Base-by-base conservation (phyloP, 30 jellyfish, hydroid and myxozoan genomes). In the Rhopilema esculentum region DNA sequence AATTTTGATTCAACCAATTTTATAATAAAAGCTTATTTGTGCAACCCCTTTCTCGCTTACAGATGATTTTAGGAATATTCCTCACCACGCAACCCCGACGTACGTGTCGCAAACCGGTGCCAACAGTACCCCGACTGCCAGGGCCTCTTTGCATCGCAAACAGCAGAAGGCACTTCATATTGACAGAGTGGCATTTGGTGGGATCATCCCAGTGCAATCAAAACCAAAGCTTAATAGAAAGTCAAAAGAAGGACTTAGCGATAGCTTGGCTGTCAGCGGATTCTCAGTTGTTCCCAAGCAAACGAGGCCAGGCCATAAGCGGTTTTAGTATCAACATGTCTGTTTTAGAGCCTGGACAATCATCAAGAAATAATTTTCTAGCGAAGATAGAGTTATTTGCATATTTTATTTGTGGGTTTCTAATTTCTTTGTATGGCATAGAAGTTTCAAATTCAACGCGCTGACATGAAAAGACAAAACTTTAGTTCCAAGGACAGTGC, bases 201-300 rank as follows among this genome's bases (percentile, higher is more conserved):
- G 82, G 8, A 66, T 86, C 1, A 24, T 74, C 29, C 49, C 27
- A 9, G 19, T 77, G 53, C 90, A 69, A 51, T 27, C 85, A 6
- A 77, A 77, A 51, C 27, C 87, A 49, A 68, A 77, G 57, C 85
- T 73, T 9, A 63, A 28, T 12, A 66, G 67, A 24, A 48, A 24
- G 27, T 49, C 32, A 49, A 78, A 48, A 17, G 77, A 27, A n/a
- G 85, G 67, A 6, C 16, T 79, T 15, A 92, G 89, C 12, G 99
- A 82, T 65, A 72, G 70, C 17, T 61, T 96, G 69, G 72, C 99
- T 1, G 95, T 96, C 49, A 91, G 96, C 75, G 99, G 99, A 21
- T 86, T 96, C 27, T 90, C 99, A n/a, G 93, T 96, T 28, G 91
- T 83, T 1, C 97, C 99, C 6, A 96, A 82, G 81, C 94, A 79